Evolutionary conservation across 2,888 invertebrate species (phyloP).

Genomic region (Pammene aurita): DNA sequence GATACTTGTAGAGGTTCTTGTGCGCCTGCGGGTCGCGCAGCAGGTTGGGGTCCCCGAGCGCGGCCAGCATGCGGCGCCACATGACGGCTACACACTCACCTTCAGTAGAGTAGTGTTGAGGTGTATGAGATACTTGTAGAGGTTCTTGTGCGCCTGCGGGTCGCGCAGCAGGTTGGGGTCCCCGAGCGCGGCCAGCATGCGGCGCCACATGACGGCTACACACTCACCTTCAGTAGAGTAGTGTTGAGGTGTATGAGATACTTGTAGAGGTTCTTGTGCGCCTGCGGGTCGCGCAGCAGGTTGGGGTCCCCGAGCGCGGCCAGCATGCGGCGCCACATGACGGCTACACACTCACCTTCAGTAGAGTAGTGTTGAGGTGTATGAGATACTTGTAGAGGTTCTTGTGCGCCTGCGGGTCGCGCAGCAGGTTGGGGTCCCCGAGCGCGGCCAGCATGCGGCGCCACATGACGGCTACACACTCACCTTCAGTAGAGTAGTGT

Average conservation of each 20-base stretch:
- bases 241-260: slow-evolving; percentile 95
- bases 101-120: slow-evolving; percentile 93
- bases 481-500: slow-evolving; percentile 92
- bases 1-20: slow-evolving; percentile 94
- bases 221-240: too few species aligned
- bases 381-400: slow-evolving; percentile 96
- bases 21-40: slow-evolving; percentile 93
- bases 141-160: slow-evolving; percentile 92
- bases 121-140: slow-evolving; percentile 95
- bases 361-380: slow-evolving; percentile 93
- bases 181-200: slow-evolving; percentile 96
- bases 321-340: slow-evolving; percentile 97
- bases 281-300: slow-evolving; percentile 90
- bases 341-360: too few species aligned
- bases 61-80: slow-evolving; percentile 97
- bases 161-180: slow-evolving; percentile 94
- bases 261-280: slow-evolving; percentile 95
- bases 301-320: slow-evolving; percentile 96
- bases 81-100: too few species aligned
- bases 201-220: slow-evolving; percentile 96
- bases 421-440: slow-evolving; percentile 94
- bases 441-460: slow-evolving; percentile 96
- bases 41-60: slow-evolving; percentile 95
- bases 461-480: slow-evolving; percentile 98
- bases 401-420: slow-evolving; percentile 92